Evolutionary conservation across 2,888 invertebrate species (phyloP).

Genomic region (Norana najaformis): DNA sequence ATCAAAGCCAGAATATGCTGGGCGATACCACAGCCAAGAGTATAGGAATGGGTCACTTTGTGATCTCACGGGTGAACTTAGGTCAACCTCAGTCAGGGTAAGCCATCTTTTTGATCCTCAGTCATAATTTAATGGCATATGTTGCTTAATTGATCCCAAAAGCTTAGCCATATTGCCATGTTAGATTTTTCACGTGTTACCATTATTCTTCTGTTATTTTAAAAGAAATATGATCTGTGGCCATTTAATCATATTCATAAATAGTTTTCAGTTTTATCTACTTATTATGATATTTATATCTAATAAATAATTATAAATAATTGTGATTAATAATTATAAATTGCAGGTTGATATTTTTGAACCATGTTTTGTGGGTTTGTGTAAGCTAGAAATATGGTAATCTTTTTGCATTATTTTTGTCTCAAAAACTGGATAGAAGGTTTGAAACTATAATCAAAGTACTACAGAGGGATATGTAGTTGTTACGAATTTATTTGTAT

Average conservation of each 20-base stretch:
- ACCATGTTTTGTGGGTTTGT: too few species aligned
- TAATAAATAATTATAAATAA: too few species aligned
- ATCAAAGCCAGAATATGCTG: slow-evolving; percentile 9
- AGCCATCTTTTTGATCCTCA: neutral
- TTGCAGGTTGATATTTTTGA: neutral
- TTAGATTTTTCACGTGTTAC: too few species aligned
- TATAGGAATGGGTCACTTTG: slow-evolving; percentile 9
- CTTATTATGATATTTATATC: too few species aligned
- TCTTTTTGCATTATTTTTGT: too few species aligned
- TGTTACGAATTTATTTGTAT: too few species aligned
- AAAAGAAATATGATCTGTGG: neutral
- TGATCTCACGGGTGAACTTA: neutral
- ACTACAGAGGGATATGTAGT: too few species aligned
- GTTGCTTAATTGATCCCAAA: neutral
- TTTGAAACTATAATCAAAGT: too few species aligned
- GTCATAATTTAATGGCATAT: neutral
- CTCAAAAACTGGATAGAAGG: too few species aligned
- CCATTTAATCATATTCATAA: neutral
- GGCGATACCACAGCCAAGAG: slow-evolving; percentile 15
- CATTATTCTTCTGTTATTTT: neutral
- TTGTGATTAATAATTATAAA: too few species aligned
- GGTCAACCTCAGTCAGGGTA: neutral
- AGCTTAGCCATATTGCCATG: neutral
- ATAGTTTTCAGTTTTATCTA: neutral
- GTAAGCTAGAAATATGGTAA: too few species aligned